Evolutionary conservation across 2,888 invertebrate species (phyloP), one percentile per base, ranked within the genome.

Genomic region (Sicus ferrugineus): DNA sequence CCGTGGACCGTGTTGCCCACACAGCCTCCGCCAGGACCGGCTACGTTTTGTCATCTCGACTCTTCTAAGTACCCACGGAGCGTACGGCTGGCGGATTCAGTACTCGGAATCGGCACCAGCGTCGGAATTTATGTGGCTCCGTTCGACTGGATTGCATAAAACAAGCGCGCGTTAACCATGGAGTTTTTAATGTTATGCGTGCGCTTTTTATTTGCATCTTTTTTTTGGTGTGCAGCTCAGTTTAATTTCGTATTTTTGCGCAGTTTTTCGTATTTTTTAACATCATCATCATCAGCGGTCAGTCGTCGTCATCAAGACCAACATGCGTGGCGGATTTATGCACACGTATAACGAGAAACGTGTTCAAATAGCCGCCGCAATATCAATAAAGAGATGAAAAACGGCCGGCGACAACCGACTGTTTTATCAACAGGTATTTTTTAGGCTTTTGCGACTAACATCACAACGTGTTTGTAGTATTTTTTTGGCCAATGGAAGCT

Each of bases 261-360:
- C n/a, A n/a, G n/a, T n/a, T n/a, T n/a, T n/a, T n/a, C n/a, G n/a
- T n/a, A n/a, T n/a, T 30, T 63, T 34, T 54, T 78, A 75, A 78
- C 77, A 78, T 79, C 21, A 28, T 34, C 78, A 78, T 77, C 56
- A 19, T 66, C 56, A 42, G 50, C 21, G 52, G 34, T 52, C 48
- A n/a, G 30, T 79, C 77, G 77, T 78, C 80, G 78, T 78, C 78
- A 79, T 77, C 77, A 77, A 77, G 76, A 76, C 76, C 78, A 80
- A 79, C 79, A 79, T 80, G 79, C 80, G 79, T 79, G 80, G 76
- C 80, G 78, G 79, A 79, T 80, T 79, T 80, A 79, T 79, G 79
- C 76, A 73, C 77, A 77, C 76, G 74, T 78, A 54, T 58, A 56
- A 62, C 68, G 48, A 67, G 59, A 67, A 46, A n/a, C 54, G 42